A percentile compares a stretch with the other conserved stretches of the same genome.
Evolutionary conservation across 1,140 invertebrate species (phyloP).

Genomic region (Drosophila varians): DNA sequence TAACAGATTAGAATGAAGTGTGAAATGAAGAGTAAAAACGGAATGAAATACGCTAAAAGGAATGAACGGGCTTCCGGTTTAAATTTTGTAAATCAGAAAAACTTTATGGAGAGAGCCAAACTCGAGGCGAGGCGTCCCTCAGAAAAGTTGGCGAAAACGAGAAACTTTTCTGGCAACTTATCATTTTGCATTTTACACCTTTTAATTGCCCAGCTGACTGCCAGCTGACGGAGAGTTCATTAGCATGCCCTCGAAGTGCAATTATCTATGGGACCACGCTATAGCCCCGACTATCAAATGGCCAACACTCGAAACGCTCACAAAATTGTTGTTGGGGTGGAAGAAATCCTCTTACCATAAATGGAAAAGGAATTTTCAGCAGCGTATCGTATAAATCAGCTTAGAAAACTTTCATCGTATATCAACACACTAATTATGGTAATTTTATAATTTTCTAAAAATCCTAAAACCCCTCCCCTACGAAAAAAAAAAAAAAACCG

Average conservation of each 20-base stretch:
- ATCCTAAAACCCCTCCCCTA: constrained; percentile 37
- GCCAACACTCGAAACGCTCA: constrained; percentile 16
- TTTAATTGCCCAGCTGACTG: constrained; percentile 23
- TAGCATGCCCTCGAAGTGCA: constrained; percentile 9
- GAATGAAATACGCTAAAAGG: constrained; percentile 1
- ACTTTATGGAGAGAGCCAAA: not conserved
- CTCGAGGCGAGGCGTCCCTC: not conserved
- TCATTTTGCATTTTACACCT: constrained; percentile 42
- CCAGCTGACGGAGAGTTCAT: constrained; percentile 23
- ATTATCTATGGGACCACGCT: constrained; percentile 29
- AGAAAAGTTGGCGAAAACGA: constrained; percentile 7
- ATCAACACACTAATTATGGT: constrained; percentile 75
- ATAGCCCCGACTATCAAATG: constrained; percentile 40
- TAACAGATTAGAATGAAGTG: constrained; percentile 70
- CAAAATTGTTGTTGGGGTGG: not conserved
- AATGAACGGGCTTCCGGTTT: constrained; percentile 6
- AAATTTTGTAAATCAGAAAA: constrained; percentile 12
- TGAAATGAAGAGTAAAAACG: constrained; percentile 33
- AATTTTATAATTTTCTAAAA: constrained; percentile 76
- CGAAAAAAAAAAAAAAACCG: constrained; percentile 22
- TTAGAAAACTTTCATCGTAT: constrained; percentile 74
- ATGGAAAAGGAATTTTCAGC: constrained; percentile 25
- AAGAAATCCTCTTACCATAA: constrained; percentile 39
- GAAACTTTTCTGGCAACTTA: constrained; percentile 29
- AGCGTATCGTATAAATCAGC: constrained; percentile 70